Base-by-base conservation (phyloP, 2,113 vertebrate genomes). In the Morone saxatilis region DNA sequence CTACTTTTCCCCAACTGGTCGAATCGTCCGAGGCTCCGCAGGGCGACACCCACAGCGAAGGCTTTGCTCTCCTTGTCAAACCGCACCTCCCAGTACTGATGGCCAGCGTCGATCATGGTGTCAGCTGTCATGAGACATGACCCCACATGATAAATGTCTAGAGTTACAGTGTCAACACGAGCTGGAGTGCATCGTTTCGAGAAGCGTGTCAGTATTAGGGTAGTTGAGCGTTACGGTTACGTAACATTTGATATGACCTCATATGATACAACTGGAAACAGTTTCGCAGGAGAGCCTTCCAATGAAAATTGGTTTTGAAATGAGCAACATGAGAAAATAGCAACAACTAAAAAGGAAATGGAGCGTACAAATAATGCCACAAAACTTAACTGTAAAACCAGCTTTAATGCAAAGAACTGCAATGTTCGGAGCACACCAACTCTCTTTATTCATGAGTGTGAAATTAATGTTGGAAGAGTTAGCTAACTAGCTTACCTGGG, bases 21-120 rank as follows among this genome's bases (percentile, higher is more conserved):
- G 0, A 99, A 99, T n/a, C 96, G 95, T 47, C 98, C 98, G 50
- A 99, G 95, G 87, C 94, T 97, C 10, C 98, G 95, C 71, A 99
- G 96, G 0, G 98, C 97, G 9, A 98, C 87, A 0, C 98, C 98
- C 16, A 95, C 96, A 0, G 97, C 97, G 0, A 99, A 99, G 0
- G 97, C 96, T 88, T 99, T 99, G 95, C 98, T 99, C 92, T 99
- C 97, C 1, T 96, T 96, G 89, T 99, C 98, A 0, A 97, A 98
- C 7, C 94, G 91, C 40, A 99, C 97, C 88, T 99, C 98, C 98
- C 98, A 99, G 91, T 99, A 99, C 17, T 97, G 97, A 65, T 99
- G 97, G 0, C 97, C 97, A 0, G 95, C 93, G 0, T 99, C 97
- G 0, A 99, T 99, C 91, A 96, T 88, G 0, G 96, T 97, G 94